Evolutionary conservation across 1,140 invertebrate genomes (phyloP).

Genomic region (Sitobion miscanthi): DNA sequence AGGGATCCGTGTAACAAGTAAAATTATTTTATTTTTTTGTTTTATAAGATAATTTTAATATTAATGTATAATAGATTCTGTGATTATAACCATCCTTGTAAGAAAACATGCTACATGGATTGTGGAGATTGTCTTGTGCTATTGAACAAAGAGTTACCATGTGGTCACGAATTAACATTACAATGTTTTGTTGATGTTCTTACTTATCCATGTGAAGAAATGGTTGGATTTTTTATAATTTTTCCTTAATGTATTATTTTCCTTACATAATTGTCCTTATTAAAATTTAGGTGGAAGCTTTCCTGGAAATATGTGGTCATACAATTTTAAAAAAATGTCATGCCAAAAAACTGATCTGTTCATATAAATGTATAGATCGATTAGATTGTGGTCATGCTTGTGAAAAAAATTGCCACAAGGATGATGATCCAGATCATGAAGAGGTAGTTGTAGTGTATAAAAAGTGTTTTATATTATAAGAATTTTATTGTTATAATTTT

Average conservation of each 20-base stretch:
- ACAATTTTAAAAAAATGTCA: constrained; percentile 59
- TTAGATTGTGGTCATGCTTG: constrained; percentile 60
- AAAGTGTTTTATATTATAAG: background rate
- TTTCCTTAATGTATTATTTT: background rate
- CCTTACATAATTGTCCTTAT: background rate
- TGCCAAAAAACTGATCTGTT: constrained; percentile 18
- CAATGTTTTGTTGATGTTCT: constrained; percentile 62
- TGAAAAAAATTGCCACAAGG: constrained; percentile 57
- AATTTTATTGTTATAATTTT: background rate
- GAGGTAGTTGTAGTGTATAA: background rate
- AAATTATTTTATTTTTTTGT: background rate
- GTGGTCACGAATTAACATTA: constrained; percentile 64
- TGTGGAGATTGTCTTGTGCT: constrained; percentile 64
- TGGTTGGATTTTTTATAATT: constrained; percentile 60
- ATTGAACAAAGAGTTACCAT: constrained; percentile 63
- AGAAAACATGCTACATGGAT: constrained; percentile 63
- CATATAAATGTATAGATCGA: constrained; percentile 37
- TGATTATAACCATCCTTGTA: constrained; percentile 64
- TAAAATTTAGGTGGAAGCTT: background rate
- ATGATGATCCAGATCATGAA: constrained; percentile 58
- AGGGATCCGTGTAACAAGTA: constrained; percentile 62
- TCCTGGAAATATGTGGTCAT: constrained; percentile 64
- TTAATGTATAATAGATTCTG: constrained; percentile 61
- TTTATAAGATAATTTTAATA: no score
- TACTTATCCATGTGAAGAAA: constrained; percentile 62